Base-by-base conservation (phyloP, 2,888 invertebrate genomes). In the Rhagonycha lutea region DNA sequence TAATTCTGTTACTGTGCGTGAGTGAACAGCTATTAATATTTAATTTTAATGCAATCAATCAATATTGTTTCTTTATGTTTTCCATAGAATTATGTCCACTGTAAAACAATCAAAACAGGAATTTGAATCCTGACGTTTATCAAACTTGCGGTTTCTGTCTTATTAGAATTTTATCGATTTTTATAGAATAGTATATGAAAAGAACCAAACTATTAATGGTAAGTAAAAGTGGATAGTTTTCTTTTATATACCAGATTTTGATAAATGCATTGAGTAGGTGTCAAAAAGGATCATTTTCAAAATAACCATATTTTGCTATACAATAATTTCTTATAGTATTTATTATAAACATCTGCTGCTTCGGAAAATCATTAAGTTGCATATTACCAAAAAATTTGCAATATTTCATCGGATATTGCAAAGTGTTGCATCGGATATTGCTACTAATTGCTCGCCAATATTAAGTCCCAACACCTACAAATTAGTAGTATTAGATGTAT, bases 351-450 rank as follows among this genome's bases (percentile, higher is more conserved):
- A 65, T 65, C 23, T 65, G 63, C n/a, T 24, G 23, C 63, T 24
- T 65, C 24, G 63, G 63, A 65, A 65, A 65, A 65, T 65, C 63
- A n/a, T 65, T 65, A 65, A n/a, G n/a, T 63, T 63, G 63, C 63
- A 63, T 63, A 65, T 61, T 61, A n/a, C 47, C 8, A n/a, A 47
- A 47, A 47, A 47, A 47, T 65, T 65, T n/a, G 24, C 23, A 65
- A 65, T 65, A 14, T 65, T 65, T 65, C 7, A 3, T 24, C 63
- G 63, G 63, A 65, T 24, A 65, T 24, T 65, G 63, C 63, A 65
- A 65, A 65, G 24, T 26, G 24, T 47, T 47, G 47, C 47, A 47
- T 24, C 26, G 63, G 18, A 65, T 26, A 26, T 65, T 24, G 23
- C 26, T 24, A 26, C n/a, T 65, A 65, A 65, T 65, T n/a, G 63